Evolutionary conservation across 2,888 invertebrate genomes (phyloP).

Genomic region (Hylaea fasciaria): DNA sequence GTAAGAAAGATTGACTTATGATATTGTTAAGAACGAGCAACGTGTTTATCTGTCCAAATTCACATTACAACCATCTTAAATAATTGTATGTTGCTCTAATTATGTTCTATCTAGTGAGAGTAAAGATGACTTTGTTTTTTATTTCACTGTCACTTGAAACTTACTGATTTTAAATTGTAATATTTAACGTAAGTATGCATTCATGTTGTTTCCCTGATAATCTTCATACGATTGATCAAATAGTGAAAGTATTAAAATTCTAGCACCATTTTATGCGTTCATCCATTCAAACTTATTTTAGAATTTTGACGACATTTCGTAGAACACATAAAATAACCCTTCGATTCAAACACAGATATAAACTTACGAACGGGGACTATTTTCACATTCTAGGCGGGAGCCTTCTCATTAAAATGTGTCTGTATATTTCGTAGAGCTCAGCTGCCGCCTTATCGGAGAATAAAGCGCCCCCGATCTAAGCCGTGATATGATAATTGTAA

Average conservation of each 20-base stretch:
- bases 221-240: constrained; percentile 3
- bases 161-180: too few species aligned
- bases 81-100: not conserved
- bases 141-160: too few species aligned
- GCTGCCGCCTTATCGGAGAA: constrained; percentile 74
- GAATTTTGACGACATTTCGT: constrained; percentile 41
- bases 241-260: constrained; percentile 10
- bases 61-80: not conserved
- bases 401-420: constrained; percentile 76
- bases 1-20: constrained; percentile 10
- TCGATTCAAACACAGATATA: constrained; percentile 64
- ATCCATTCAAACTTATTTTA: constrained; percentile 32
- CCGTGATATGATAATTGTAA: constrained; percentile 78
- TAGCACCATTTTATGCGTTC: constrained; percentile 7
- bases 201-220: too few species aligned
- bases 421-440: constrained; percentile 70
- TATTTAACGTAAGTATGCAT: too few species aligned
- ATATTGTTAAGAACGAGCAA: constrained; percentile 1
- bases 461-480: constrained; percentile 71
- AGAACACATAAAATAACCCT: constrained; percentile 56
- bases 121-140: not conserved
- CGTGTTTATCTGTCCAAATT: not conserved
- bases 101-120: not conserved
- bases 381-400: constrained; percentile 66
- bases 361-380: constrained; percentile 55